Percentiles rank a stretch among this genome's conserved stretches.
phyloP scores from a whole-genome alignment of 1,140 invertebrate genomes.

The Orussus abietinus region DNA sequence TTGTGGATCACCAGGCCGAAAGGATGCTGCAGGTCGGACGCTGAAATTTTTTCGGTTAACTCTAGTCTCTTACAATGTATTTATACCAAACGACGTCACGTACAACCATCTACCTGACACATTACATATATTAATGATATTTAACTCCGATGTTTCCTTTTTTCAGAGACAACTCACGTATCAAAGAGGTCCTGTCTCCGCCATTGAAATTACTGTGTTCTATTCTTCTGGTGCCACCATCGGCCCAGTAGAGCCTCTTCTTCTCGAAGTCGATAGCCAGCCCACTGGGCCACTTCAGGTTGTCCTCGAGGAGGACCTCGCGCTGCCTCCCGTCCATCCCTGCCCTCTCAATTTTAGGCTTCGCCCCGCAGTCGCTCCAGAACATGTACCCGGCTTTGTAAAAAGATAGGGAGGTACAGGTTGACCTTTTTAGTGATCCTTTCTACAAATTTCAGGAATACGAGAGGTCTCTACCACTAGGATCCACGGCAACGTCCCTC shows the following conservation, averaged over 20 bases:
- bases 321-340: constrained; percentile 82
- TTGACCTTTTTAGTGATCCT: no score
- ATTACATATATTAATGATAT: neutral
- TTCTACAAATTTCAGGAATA: no score
- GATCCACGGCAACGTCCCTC: constrained; percentile 80
- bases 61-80: no score
- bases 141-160: neutral
- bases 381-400: constrained; percentile 72
- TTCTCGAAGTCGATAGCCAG: constrained; percentile 72
- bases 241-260: constrained; percentile 75
- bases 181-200: constrained; percentile 62
- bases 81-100: constrained; percentile 2
- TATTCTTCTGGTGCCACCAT: constrained; percentile 74
- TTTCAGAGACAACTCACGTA: constrained; percentile 52
- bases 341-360: constrained; percentile 78
- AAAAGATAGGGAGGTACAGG: no score
- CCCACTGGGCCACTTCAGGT: constrained; percentile 78
- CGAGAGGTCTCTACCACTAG: constrained; percentile 66
- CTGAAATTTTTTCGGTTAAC: no score
- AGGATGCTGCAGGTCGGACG: constrained; percentile 68
- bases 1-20: constrained; percentile 83
- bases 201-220: constrained; percentile 82
- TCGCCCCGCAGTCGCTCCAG: constrained; percentile 85
- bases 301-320: constrained; percentile 62
- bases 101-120: neutral